phyloP scores from a whole-genome alignment of 2,113 vertebrate genomes.

The Dinomys branickii region DNA sequence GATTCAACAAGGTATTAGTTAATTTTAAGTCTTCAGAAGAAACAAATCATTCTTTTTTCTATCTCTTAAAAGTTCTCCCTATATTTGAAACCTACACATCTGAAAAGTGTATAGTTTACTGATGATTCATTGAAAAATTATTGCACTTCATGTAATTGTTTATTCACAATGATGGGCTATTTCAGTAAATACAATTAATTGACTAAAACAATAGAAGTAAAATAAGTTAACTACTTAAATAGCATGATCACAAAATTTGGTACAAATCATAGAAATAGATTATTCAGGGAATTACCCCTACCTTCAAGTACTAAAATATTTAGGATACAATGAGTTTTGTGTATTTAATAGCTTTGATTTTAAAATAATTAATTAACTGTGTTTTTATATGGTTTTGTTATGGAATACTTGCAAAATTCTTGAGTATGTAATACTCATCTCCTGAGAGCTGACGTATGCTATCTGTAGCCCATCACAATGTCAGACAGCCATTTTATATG shows the following conservation, averaged over 20 bases:
- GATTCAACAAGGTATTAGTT: background rate
- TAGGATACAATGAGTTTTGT: background rate
- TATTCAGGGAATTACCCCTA: background rate
- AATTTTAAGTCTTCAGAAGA: background rate
- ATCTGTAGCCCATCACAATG: background rate
- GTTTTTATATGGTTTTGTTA: background rate
- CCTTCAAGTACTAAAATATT: background rate
- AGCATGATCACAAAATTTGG: background rate
- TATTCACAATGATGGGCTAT: background rate
- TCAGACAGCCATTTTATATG: background rate
- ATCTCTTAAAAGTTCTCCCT: background rate
- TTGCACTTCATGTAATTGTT: background rate
- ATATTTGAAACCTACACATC: background rate
- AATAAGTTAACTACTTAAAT: background rate
- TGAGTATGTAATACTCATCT: background rate
- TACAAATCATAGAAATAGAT: background rate
- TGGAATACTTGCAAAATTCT: background rate
- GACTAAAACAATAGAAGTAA: background rate
- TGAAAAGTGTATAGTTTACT: background rate
- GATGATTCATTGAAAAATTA: background rate
- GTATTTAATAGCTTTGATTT: background rate
- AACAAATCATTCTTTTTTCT: background rate
- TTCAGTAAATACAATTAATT: background rate
- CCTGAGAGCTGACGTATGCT: background rate
- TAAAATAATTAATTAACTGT: background rate